phyloP scores from a whole-genome alignment of 1,140 invertebrate species.

The Episyrphus balteatus region DNA sequence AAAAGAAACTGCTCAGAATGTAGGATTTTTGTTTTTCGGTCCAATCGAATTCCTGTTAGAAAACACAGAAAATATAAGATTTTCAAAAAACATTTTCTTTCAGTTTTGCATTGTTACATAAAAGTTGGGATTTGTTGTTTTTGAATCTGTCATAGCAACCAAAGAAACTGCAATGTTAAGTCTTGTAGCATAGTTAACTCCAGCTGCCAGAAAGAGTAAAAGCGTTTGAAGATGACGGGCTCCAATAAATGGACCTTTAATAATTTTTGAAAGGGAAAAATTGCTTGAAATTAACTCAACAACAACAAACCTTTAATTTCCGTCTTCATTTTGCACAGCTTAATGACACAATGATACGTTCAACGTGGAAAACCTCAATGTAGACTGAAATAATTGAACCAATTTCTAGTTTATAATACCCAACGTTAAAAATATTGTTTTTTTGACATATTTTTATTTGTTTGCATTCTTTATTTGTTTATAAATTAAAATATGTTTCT shows the following conservation, averaged over 20 bases:
- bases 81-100: no score
- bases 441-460: no score
- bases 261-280: constrained; percentile 14
- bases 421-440: no score
- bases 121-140: constrained; percentile 21
- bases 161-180: constrained; percentile 58
- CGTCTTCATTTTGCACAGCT: no score
- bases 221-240: constrained; percentile 53
- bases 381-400: no score
- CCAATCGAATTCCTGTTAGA: constrained; percentile 39
- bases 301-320: no score
- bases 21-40: constrained; percentile 39
- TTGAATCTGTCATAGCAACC: constrained; percentile 29
- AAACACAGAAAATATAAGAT: background rate
- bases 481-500: no score
- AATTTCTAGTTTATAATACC: no score
- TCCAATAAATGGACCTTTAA: constrained; percentile 39
- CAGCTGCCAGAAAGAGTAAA: constrained; percentile 48
- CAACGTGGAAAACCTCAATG: no score
- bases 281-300: no score
- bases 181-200: constrained; percentile 48
- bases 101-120: constrained; percentile 19
- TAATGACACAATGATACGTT: no score
- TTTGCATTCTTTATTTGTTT: no score
- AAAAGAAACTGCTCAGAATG: constrained; percentile 55